These are phyloP conservation scores for Labia minor DNA, from an alignment of 2,888 invertebrate genomes.

Conservation along the genomic window DNA sequence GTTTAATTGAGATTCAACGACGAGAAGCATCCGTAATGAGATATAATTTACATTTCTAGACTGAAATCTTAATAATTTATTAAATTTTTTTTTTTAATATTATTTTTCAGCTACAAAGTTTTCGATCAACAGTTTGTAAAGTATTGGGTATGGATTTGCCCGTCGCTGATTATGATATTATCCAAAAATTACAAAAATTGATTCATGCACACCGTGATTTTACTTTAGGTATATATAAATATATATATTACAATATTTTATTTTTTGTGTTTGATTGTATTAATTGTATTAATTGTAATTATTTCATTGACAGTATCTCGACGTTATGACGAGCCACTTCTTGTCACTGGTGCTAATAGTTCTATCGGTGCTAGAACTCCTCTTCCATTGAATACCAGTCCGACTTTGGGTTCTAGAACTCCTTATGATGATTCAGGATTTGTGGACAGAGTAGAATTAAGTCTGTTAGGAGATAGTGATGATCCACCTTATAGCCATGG, in stretches of 20 bases:
- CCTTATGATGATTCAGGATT: conserved; percentile 60
- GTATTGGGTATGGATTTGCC: conserved; percentile 61
- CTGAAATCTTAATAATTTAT: conserved; percentile 2
- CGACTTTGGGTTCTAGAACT: conserved; percentile 42
- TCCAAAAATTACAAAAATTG: conserved; percentile 67
- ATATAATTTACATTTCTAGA: background rate
- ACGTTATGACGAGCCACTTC: conserved; percentile 51
- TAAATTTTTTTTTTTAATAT: background rate
- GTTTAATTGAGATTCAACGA: conserved; percentile 59
- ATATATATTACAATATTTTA: background rate
- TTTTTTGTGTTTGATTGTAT: background rate
- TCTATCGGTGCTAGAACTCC: conserved; percentile 42
- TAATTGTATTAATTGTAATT: too few relatives aligned
- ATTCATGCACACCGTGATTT: conserved; percentile 81
- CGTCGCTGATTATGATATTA: conserved; percentile 63
- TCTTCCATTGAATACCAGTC: conserved; percentile 44
- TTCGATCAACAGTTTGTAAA: conserved; percentile 61
- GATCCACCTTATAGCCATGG: conserved; percentile 22
- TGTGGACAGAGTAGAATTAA: conserved; percentile 50
- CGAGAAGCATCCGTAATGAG: conserved; percentile 58
- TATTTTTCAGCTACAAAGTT: conserved; percentile 56
- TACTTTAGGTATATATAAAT: conserved; percentile 40
- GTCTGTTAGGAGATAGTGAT: conserved; percentile 48
- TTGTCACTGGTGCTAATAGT: conserved; percentile 33
- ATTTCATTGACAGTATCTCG: conserved; percentile 50